Conservation (phyloP, 2,888 invertebrate genomes). For the Apamea crenata region DNA sequence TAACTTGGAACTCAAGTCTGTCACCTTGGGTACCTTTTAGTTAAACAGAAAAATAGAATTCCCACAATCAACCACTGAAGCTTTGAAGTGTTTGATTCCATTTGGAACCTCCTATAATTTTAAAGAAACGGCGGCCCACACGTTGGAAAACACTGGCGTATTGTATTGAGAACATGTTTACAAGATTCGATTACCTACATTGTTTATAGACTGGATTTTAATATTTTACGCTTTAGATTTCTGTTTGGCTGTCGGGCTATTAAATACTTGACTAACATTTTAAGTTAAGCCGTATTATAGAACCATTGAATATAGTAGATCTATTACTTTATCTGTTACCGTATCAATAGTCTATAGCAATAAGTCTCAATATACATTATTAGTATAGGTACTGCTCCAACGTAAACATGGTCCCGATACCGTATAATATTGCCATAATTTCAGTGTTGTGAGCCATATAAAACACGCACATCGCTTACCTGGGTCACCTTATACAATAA, state of each 20-base stretch:
- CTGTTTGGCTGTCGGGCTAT: constrained; percentile 4
- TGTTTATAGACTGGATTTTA: constrained; percentile 40
- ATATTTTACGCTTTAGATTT: constrained; percentile 19
- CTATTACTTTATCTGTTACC: constrained; percentile 11
- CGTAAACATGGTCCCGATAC: background rate
- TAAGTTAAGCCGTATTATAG: constrained; percentile 3
- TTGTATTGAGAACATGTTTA: constrained; percentile 46
- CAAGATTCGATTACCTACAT: constrained; percentile 32
- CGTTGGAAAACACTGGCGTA: too few relatives aligned
- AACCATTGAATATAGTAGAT: background rate
- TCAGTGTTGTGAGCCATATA: background rate
- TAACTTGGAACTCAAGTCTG: too few relatives aligned
- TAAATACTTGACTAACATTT: constrained; percentile 11
- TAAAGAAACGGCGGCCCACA: too few relatives aligned
- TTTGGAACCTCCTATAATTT: too few relatives aligned
- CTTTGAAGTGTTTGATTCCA: too few relatives aligned
- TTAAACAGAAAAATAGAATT: too few relatives aligned
- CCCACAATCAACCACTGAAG: too few relatives aligned
- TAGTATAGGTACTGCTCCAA: background rate
- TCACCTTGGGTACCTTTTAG: too few relatives aligned
- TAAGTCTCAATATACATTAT: background rate
- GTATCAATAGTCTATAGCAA: background rate
- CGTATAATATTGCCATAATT: background rate
- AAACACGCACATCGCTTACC: background rate
- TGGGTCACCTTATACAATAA: background rate